These are phyloP conservation scores for Rhimphoctona megacephalus DNA, from an alignment of 2,888 invertebrate species.

Conservation along the genomic window DNA sequence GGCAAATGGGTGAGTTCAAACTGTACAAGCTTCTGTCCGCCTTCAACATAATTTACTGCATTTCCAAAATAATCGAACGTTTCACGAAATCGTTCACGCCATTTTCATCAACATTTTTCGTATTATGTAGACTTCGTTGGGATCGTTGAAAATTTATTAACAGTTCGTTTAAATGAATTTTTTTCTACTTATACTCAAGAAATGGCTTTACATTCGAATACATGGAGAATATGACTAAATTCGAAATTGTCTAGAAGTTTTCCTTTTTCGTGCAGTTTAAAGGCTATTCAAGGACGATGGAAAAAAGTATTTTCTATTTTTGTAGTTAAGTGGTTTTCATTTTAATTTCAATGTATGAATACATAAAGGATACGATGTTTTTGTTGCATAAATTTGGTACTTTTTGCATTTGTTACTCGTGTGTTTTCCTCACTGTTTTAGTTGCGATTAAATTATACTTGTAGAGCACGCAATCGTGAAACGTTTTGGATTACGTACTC, in stretches of 20 bases:
- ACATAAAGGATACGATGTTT: background rate
- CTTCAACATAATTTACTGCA: background rate
- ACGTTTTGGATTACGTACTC: constrained; percentile 61
- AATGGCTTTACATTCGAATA: background rate
- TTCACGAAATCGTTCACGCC: background rate
- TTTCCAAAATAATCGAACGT: background rate
- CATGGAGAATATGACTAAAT: background rate
- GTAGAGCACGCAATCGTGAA: constrained; percentile 55
- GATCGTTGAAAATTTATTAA: background rate
- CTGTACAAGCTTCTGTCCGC: background rate
- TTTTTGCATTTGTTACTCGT: constrained; percentile 6
- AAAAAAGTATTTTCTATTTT: background rate
- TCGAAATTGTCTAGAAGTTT: background rate
- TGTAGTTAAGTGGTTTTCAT: constrained; percentile 8
- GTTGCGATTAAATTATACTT: constrained; percentile 70
- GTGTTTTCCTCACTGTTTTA: constrained; percentile 6
- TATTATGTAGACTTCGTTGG: background rate
- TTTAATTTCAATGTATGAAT: constrained; percentile 36
- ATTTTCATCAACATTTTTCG: background rate
- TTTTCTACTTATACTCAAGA: no score
- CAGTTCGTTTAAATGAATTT: background rate
- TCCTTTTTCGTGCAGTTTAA: background rate
- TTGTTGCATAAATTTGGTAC: constrained; percentile 5
- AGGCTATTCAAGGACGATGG: background rate
- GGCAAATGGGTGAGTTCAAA: background rate